Base-by-base conservation (phyloP, 2,888 invertebrate genomes). In the Ochlodes sylvanus region DNA sequence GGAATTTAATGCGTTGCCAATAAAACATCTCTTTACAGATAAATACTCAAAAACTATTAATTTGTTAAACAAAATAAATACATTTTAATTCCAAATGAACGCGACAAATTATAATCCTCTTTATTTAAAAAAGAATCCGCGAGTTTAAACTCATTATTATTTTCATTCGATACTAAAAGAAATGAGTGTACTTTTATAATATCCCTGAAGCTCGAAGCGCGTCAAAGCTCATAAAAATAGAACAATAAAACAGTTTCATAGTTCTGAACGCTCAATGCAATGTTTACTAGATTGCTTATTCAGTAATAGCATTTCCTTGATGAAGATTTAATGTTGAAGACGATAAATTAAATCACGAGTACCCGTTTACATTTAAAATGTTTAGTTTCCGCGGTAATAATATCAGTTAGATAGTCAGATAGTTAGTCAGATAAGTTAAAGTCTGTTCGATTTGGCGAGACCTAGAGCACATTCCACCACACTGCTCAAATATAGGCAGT, bases 271-370 rank as follows among this genome's bases (percentile, higher is more conserved):
- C 4, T 38, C 50, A 14, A 50, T 50, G 41, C 47, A 50, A 61
- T 50, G 50, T 61, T 61, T 47, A 61, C 34, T 50, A 50, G 34
- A 50, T 50, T 34, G 15, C 15, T 47, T 61, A 38, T 14, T 61
- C 34, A 50, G 17, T 47, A 50, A 61, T 47, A 61, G 7, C 34
- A 34, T 27, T 61, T 34, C 19, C 32, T 61, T 17, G 15, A 50
- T 50, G 34, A 61, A 38, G 10, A 47, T 15, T 47, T 47, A 4
- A 14, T 47, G 9, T 47, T 17, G 1, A 47, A 17, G 47, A 17
- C 17, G 47, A 17, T 19, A 17, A 14, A 47, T n/a, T n/a, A n/a
- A n/a, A n/a, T n/a, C n/a, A n/a, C n/a, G n/a, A n/a, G n/a, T n/a
- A n/a, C n/a, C n/a, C n/a, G n/a, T n/a, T n/a, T n/a, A n/a, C n/a